Base-by-base conservation (phyloP, 2,797 vertebrate species). In the Antennarius maculatus region DNA sequence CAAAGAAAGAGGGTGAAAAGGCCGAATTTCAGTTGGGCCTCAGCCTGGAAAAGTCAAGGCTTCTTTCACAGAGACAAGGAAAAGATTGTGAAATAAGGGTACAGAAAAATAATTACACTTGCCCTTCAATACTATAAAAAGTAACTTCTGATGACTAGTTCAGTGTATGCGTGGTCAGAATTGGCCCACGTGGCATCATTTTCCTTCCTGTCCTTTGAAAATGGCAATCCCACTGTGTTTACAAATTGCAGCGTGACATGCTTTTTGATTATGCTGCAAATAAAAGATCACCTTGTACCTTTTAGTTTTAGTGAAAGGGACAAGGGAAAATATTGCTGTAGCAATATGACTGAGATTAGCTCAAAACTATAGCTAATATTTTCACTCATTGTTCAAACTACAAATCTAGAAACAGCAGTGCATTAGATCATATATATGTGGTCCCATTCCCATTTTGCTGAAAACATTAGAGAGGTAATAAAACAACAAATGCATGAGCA, bases 1-100 rank as follows among this genome's bases (percentile, higher is more conserved):
- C 83, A 83, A 83, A 84, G 74, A 83, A 81, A 78, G 71, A 66
- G 79, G 73, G 83, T 54, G 52, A 83, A 66, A 61, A 82, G 74
- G 79, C 54, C 60, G 1, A 52, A 63, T 77, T 70, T 80, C 74
- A 80, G 69, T 67, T 52, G 70, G 69, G 75, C 59, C 64, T 74
- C 54, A 50, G 74, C 10, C 58, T 69, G 68, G 28, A 59, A 18
- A 73, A 84, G 86, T 84, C 83, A 83, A 75, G 78, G 61, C 79
- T 80, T 71, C 74, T 79, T 59, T 66, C 71, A 81, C 47, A 69
- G 75, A 77, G 77, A 86, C 77, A 79, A 82, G 58, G 74, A 83
- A 62, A 67, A 53, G 1, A 76, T 71, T 64, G 71, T 75, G 48
- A 66, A 65, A 63, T 69, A 63, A 79, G 64, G 75, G 82, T 68